Percentiles rank a stretch among this genome's conserved stretches.
Conservation (phyloP, 2,888 invertebrate species). For the Sipunculus nudus region DNA sequence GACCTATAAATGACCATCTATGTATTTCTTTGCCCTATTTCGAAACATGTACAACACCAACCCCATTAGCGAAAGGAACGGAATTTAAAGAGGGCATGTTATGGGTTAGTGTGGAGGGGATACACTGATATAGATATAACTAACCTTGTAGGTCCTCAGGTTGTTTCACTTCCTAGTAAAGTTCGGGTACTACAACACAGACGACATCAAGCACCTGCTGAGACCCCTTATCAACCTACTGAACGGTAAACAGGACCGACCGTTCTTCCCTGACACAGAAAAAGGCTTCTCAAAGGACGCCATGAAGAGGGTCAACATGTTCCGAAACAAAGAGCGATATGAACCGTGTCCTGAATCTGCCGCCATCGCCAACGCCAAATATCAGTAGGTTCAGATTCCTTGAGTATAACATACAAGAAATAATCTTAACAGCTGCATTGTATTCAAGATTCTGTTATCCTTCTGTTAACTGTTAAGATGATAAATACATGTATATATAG, state of each 20-base stretch:
- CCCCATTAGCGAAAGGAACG: no score
- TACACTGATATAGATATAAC: no score
- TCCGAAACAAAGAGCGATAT: slow-evolving; percentile 39
- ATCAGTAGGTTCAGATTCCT: slow-evolving; percentile 38
- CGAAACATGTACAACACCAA: no score
- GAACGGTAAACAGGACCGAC: slow-evolving; percentile 47
- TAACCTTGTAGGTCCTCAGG: slow-evolving; percentile 43
- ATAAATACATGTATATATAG: no score
- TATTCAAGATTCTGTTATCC: no score
- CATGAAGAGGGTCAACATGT: slow-evolving; percentile 53
- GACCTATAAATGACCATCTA: no score
- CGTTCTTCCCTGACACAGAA: slow-evolving; percentile 43
- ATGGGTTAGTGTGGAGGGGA: no score
- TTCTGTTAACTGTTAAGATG: no score
- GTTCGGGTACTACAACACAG: slow-evolving; percentile 49
- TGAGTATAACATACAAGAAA: not conserved
- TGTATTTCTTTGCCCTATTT: no score
- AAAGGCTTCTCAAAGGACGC: slow-evolving; percentile 60
- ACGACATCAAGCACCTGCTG: slow-evolving; percentile 46
- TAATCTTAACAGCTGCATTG: no score
- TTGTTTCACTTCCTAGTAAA: slow-evolving; percentile 47
- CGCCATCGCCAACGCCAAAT: slow-evolving; percentile 48
- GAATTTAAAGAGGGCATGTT: no score
- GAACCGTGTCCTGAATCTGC: slow-evolving; percentile 30
- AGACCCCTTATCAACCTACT: slow-evolving; percentile 47